phyloP scores from a whole-genome alignment of 2,888 invertebrate genomes.

The Drosophila rellima region DNA sequence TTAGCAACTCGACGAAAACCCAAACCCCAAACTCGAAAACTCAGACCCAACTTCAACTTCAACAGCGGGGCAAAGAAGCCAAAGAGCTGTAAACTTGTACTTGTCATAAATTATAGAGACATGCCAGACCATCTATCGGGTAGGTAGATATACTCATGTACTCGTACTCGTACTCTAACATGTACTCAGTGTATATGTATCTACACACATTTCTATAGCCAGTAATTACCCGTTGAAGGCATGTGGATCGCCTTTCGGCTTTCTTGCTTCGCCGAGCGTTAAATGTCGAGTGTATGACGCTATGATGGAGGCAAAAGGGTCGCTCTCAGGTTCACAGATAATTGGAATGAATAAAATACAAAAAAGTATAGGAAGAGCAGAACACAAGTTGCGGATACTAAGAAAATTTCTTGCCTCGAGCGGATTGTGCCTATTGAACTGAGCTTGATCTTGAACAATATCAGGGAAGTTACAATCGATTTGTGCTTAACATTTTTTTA shows the following conservation, averaged over 20 bases:
- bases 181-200: neutral
- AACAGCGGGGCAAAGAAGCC: conserved; percentile 14
- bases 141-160: conserved; percentile 18
- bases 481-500: neutral
- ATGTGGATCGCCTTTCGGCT: conserved; percentile 49
- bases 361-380: neutral
- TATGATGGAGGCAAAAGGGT: conserved; percentile 25
- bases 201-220: conserved; percentile 26
- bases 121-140: conserved; percentile 47
- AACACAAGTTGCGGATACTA: conserved; percentile 1
- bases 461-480: neutral
- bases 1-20: conserved; percentile 18
- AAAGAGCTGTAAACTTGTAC: conserved; percentile 64
- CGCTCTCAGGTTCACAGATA: conserved; percentile 26
- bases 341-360: conserved; percentile 17
- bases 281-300: conserved; percentile 44
- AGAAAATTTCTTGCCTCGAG: conserved; percentile 2
- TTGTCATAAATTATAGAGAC: conserved; percentile 73
- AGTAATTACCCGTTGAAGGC: conserved; percentile 55
- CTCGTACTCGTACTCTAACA: neutral
- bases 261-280: conserved; percentile 55
- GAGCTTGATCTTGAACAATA: neutral
- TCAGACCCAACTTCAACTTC: neutral
- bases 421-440: conserved; percentile 1
- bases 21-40: conserved; percentile 15